Conservation (phyloP, 2,797 vertebrate genomes). For the Enteromius mattozi region DNA sequence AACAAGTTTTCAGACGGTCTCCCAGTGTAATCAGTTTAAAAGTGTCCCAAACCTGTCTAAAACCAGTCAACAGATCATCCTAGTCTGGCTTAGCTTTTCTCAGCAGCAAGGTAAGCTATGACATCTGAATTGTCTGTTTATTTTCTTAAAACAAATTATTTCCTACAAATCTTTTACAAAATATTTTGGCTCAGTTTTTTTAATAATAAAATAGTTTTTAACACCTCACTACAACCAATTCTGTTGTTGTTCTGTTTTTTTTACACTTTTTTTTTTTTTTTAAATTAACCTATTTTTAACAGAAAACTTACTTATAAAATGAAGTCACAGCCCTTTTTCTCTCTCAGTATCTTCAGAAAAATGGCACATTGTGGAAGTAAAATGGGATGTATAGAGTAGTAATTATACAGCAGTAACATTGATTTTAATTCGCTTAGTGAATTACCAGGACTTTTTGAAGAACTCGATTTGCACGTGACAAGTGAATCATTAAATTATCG, state of each 20-base stretch:
- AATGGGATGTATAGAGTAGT: neutral
- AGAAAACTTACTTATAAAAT: neutral
- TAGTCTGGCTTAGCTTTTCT: neutral
- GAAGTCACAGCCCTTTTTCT: neutral
- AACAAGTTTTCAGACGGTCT: neutral
- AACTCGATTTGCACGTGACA: neutral
- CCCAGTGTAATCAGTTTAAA: neutral
- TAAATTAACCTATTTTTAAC: too few species aligned
- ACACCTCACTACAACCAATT: neutral
- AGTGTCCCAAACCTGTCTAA: neutral
- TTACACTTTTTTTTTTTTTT: neutral
- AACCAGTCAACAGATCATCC: neutral
- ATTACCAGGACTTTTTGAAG: neutral
- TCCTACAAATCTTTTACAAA: neutral
- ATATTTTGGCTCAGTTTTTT: neutral
- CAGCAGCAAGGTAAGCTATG: neutral
- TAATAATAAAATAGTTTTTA: neutral
- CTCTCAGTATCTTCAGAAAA: neutral
- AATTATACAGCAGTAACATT: neutral
- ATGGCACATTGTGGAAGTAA: neutral
- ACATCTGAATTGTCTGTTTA: neutral
- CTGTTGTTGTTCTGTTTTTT: neutral
- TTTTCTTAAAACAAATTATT: neutral
- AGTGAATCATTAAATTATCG: neutral
- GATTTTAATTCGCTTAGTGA: too few species aligned